Conservation (phyloP, 1,140 invertebrate genomes). For the Tetramorium alpestre region DNA sequence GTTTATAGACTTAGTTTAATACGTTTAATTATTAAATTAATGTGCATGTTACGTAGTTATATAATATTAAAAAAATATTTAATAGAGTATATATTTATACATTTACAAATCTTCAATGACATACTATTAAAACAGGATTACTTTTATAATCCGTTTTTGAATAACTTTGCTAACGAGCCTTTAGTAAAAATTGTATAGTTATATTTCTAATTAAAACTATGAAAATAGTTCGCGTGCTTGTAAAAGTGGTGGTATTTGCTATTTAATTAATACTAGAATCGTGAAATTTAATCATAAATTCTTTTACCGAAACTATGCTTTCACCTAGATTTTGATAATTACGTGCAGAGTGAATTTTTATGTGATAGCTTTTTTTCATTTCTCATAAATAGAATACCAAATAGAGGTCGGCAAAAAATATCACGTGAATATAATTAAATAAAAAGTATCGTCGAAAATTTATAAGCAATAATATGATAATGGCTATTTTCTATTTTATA, state of each 20-base stretch:
- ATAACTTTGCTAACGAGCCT: background rate
- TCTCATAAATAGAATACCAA: background rate
- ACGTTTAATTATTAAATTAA: background rate
- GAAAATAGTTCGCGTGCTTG: constrained; percentile 20
- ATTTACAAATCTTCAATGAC: background rate
- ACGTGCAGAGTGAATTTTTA: background rate
- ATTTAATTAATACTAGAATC: background rate
- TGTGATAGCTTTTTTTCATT: background rate
- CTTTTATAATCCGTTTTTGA: background rate
- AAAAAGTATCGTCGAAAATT: background rate
- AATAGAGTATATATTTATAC: background rate
- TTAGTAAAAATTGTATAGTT: background rate
- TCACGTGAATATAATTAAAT: background rate
- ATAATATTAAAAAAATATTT: background rate
- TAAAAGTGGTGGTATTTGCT: background rate
- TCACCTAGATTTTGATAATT: background rate
- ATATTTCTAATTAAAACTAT: constrained; percentile 11
- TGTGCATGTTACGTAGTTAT: background rate
- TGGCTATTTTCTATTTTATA: background rate
- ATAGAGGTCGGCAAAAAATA: background rate
- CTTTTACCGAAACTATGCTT: background rate
- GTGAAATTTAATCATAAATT: constrained; percentile 26
- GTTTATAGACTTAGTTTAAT: background rate
- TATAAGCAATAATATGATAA: background rate
- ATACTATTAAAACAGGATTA: background rate